Evolutionary conservation across 2,797 vertebrate genomes (phyloP).

Genomic region (Nannoperca australis): DNA sequence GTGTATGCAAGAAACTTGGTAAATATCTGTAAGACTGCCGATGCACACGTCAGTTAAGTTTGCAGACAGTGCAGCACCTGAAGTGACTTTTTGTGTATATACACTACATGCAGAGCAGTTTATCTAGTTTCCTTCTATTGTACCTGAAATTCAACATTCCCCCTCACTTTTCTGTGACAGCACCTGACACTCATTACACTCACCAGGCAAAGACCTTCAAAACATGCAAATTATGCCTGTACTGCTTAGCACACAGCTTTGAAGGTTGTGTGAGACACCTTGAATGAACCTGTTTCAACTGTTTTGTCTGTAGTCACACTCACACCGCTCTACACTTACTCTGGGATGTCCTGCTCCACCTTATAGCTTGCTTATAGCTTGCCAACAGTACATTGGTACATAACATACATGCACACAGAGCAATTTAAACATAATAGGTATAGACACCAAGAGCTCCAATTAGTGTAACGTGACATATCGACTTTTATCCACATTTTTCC

Average conservation of each 20-base stretch:
- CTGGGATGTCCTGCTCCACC: constrained; percentile 33
- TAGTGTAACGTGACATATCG: constrained; percentile 27
- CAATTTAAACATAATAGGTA: constrained; percentile 27
- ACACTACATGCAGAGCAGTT: neutral
- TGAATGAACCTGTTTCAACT: constrained; percentile 35
- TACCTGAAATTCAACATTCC: constrained; percentile 52
- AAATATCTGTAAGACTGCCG: too few relatives aligned
- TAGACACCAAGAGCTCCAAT: constrained; percentile 21
- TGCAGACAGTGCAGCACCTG: too few relatives aligned
- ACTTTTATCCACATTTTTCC: constrained; percentile 13
- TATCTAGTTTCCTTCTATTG: neutral
- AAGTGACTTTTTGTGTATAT: too few relatives aligned
- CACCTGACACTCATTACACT: neutral
- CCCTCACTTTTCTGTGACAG: neutral
- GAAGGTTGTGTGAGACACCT: neutral
- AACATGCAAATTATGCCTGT: constrained; percentile 20
- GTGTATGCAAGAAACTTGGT: too few relatives aligned
- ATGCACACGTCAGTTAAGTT: too few relatives aligned
- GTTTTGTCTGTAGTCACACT: constrained; percentile 2
- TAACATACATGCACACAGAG: constrained; percentile 20
- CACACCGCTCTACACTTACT: neutral
- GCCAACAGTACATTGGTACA: constrained; percentile 29
- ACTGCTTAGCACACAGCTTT: neutral
- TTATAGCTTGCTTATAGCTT: constrained; percentile 15
- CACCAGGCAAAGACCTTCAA: neutral